These are phyloP conservation scores for Odobenus rosmarus DNA, from an alignment of 2,113 vertebrate genomes.

Conservation along the genomic window DNA sequence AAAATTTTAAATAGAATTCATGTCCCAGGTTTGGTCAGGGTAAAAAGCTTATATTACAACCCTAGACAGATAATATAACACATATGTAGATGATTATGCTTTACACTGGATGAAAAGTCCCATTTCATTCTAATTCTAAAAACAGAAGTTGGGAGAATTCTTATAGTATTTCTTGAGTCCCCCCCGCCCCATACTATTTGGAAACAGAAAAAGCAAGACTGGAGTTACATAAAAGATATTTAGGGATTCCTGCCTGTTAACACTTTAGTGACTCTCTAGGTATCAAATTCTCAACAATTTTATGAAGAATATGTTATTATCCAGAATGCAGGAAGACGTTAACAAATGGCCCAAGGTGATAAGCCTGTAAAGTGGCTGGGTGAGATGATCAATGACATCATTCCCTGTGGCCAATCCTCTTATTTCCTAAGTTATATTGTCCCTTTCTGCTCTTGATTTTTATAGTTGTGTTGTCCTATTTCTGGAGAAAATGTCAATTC, in stretches of 20 bases:
- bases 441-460: constrained; percentile 22
- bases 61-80: constrained; percentile 63
- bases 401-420: not conserved
- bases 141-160: constrained; percentile 55
- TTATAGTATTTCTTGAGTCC: constrained; percentile 58
- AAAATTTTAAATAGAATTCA: constrained; percentile 75
- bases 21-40: constrained; percentile 27
- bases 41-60: constrained; percentile 62
- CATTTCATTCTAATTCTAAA: constrained; percentile 66
- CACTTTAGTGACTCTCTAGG: not conserved
- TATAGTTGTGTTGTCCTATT: constrained; percentile 58
- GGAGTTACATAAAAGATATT: constrained; percentile 59
- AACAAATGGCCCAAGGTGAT: not conserved
- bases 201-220: constrained; percentile 61
- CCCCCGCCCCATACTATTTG: not conserved
- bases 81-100: constrained; percentile 64
- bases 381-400: not conserved
- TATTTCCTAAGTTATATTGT: not conserved
- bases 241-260: constrained; percentile 19
- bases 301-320: not conserved
- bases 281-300: not conserved
- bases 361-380: not conserved
- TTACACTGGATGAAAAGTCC: constrained; percentile 58
- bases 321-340: not conserved
- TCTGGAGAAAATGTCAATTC: constrained; percentile 62